Evolutionary conservation across 2,888 invertebrate species (phyloP).

Genomic region (Bellardia pandia): DNA sequence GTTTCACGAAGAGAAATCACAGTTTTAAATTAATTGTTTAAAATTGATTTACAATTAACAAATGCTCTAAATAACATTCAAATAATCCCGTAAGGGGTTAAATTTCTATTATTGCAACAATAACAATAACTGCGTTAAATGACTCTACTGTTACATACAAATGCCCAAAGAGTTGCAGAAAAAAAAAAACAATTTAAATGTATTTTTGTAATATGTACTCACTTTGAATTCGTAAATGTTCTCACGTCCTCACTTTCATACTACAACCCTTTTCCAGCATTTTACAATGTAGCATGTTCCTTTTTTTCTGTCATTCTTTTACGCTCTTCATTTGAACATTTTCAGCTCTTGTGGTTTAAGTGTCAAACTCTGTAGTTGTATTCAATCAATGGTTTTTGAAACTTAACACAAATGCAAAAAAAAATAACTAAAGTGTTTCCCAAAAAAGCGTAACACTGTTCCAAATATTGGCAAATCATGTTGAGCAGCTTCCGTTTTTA

Average conservation of each 20-base stretch:
- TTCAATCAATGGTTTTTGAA: slow-evolving; percentile 44
- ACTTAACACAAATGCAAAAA: slow-evolving; percentile 9
- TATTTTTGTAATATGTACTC: slow-evolving; percentile 47
- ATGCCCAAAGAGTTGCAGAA: slow-evolving; percentile 4
- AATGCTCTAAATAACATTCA: slow-evolving; percentile 61
- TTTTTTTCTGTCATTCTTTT: slow-evolving; percentile 16
- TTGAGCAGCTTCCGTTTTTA: slow-evolving; percentile 62
- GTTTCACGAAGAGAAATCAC: background rate
- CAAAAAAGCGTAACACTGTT: slow-evolving; percentile 44
- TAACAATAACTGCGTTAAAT: slow-evolving; percentile 43
- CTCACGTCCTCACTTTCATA: slow-evolving; percentile 61
- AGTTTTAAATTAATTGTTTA: slow-evolving; percentile 66
- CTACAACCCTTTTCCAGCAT: slow-evolving; percentile 56
- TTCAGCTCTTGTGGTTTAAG: slow-evolving; percentile 71
- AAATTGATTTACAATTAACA: slow-evolving; percentile 67
- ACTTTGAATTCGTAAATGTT: slow-evolving; percentile 61
- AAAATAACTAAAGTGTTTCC: slow-evolving; percentile 38
- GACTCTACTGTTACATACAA: slow-evolving; percentile 12
- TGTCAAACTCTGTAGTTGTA: slow-evolving; percentile 69
- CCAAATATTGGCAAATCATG: slow-evolving; percentile 67
- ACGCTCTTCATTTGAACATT: slow-evolving; percentile 60
- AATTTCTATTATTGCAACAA: slow-evolving; percentile 10
- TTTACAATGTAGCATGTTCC: background rate
- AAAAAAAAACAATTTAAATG: slow-evolving; percentile 45
- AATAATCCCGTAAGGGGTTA: slow-evolving; percentile 63